Conservation (phyloP, 2,797 vertebrate species). For the Otolemur crassicaudatus region DNA sequence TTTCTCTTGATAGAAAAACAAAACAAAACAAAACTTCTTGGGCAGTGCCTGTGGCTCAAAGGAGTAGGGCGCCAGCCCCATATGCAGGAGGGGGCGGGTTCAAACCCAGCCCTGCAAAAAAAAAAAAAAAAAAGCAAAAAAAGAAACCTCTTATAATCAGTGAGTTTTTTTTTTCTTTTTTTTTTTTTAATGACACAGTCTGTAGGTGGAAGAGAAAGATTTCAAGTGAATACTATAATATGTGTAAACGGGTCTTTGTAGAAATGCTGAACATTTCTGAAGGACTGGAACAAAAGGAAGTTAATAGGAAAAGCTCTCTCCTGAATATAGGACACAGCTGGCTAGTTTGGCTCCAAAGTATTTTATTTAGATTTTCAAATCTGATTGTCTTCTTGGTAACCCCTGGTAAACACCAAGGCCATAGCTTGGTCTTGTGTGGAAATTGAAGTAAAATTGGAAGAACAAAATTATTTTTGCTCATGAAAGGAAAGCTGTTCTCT, state of each 20-base stretch:
- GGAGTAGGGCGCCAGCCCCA: too few species aligned
- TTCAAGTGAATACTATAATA: background rate
- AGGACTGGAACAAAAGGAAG: background rate
- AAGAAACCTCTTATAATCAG: background rate
- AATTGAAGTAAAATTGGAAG: background rate
- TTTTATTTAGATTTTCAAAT: conserved; percentile 33
- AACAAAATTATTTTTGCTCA: background rate
- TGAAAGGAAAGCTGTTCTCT: background rate
- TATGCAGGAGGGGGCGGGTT: too few species aligned
- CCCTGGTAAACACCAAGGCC: background rate
- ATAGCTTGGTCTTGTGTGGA: background rate
- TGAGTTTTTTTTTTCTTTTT: background rate
- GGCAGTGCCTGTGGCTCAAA: too few species aligned
- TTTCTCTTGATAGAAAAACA: conserved; percentile 6
- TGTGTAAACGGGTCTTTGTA: background rate
- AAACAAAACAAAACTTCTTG: background rate
- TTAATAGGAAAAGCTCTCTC: background rate
- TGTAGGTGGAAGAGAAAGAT: background rate
- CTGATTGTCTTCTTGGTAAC: background rate
- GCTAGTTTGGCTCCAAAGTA: background rate
- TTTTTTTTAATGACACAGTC: background rate
- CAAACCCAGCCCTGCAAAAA: too few species aligned
- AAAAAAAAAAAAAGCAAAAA: too few species aligned
- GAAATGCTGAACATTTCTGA: background rate
- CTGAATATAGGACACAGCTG: background rate